Evolutionary conservation across 2,888 invertebrate species (phyloP), one percentile per base, ranked within the genome.

Genomic region (Timema podura): DNA sequence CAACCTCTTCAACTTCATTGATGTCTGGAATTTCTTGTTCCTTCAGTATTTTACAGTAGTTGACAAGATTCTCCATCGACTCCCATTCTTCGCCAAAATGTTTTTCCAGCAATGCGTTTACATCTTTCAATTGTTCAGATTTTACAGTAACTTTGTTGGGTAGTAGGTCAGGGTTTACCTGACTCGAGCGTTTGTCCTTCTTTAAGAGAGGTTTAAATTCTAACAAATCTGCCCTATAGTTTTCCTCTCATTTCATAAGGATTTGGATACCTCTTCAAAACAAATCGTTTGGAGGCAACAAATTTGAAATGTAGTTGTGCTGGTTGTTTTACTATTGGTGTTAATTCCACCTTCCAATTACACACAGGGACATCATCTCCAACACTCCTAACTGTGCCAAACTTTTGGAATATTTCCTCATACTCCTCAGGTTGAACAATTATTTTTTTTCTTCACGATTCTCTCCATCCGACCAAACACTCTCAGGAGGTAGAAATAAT

Each of bases 231-330:
- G 57, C n/a, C 57, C 8, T 57, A 57, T n/a, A 57, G n/a, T 57
- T 57, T 11, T 0, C 57, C 57, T 7, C 9, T n/a, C n/a, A 13
- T n/a, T 30, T n/a, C 16, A 57, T 57, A 6, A 57, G 57, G 15
- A 57, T 6, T n/a, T 57, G n/a, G 57, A 9, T n/a, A 16, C 57
- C n/a, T 57, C 57, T 16, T 57, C 15, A n/a, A 1, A 57, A 57
- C 57, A 13, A 57, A 57, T 57, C 5, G 57, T 57, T 57, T n/a
- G 15, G 57, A 57, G 57, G 57, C 57, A 57, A 1, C 57, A 57
- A 57, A 57, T n/a, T 57, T 57, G 57, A 57, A 57, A 57, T 57
- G 57, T 30, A n/a, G 57, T 57, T 57, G 57, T 15, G 57, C 8
- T 16, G 15, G 57, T 30, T 57, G n/a, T 54, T 54, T 54, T 54